These are phyloP conservation scores for Euwallacea similis DNA, from an alignment of 1,140 invertebrate species.

Conservation along the genomic window DNA sequence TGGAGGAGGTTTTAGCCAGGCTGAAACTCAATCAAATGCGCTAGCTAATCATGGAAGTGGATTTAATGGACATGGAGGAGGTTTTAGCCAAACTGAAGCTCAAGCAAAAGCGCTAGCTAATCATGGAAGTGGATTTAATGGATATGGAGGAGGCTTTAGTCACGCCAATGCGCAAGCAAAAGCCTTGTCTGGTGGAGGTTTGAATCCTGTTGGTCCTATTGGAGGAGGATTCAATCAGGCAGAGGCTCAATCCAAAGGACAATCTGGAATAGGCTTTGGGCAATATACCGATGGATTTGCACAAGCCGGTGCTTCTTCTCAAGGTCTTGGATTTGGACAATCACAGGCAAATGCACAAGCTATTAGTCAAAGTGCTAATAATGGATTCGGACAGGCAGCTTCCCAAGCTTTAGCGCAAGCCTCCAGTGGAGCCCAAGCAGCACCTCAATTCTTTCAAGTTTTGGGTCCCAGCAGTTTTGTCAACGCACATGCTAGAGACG, in stretches of 20 bases:
- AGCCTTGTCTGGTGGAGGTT: background rate
- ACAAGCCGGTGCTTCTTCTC: conserved; percentile 3
- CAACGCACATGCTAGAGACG: background rate
- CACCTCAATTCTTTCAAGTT: conserved; percentile 8
- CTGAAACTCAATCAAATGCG: too few relatives aligned
- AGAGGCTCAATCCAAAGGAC: background rate
- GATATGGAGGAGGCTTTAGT: background rate
- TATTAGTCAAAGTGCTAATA: conserved; percentile 3
- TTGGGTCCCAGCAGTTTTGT: conserved; percentile 4
- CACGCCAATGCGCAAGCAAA: background rate
- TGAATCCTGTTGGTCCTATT: background rate
- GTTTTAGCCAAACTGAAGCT: too few relatives aligned
- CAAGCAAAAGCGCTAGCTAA: background rate
- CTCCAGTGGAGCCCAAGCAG: background rate
- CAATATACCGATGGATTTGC: background rate
- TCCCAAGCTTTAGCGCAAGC: conserved; percentile 8
- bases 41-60: background rate
- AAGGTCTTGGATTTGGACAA: conserved; percentile 6
- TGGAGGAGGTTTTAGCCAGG: too few relatives aligned
- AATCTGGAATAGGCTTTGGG: background rate
- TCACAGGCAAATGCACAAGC: conserved; percentile 13
- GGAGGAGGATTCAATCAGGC: conserved; percentile 13
- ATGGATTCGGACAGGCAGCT: conserved; percentile 13
- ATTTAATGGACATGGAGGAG: background rate
- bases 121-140: background rate